Evolutionary conservation across 2,797 vertebrate genomes (phyloP), one percentile per base, ranked within the genome.

Genomic region (Pseudotriccus pelzelni): DNA sequence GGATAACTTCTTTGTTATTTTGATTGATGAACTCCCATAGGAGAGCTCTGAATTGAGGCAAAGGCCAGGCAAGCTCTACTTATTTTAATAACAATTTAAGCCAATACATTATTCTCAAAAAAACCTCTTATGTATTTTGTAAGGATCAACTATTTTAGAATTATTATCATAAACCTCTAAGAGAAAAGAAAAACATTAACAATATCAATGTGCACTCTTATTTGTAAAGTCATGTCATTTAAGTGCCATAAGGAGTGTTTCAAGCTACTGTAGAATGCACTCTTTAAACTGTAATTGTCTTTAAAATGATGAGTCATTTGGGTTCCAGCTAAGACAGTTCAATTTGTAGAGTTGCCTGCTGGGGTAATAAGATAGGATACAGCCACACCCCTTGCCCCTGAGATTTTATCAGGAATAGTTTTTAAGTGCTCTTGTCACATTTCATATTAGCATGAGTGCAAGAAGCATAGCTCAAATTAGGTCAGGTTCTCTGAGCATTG

Each of bases 401-500:
- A 73, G 22, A 50, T 75, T 79, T 93, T 90, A 77, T 84, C 63
- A 76, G 50, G 44, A 73, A 53, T 43, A 53, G 12, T 52, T 86
- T 92, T 81, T 79, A 86, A 95, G 68, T 60, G 39, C 36, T 87
- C n/a, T 92, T 92, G 23, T 95, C 84, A 82, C 59, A 75, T 89
- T 89, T 80, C 68, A 66, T 88, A 76, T 62, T 79, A 91, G 49
- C 37, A 36, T 3, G 15, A 78, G 58, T 67, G 43, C 16, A 63
- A 86, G 67, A 84, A 89, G 28, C 14, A 69, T 28, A 91, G 58
- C 28, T 90, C 67, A 70, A 83, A 88, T 75, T 69, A 93, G 66
- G 69, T 80, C 74, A 78, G 70, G 44, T 80, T 90, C 66, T 78
- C 50, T 7, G 20, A 93, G 67, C 59, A 59, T 72, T 76, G 30